Percentiles rank a stretch among this genome's conserved stretches.
These are phyloP conservation scores for Hemicordylus capensis DNA, from an alignment of 2,113 vertebrate species.

Conservation along the genomic window DNA sequence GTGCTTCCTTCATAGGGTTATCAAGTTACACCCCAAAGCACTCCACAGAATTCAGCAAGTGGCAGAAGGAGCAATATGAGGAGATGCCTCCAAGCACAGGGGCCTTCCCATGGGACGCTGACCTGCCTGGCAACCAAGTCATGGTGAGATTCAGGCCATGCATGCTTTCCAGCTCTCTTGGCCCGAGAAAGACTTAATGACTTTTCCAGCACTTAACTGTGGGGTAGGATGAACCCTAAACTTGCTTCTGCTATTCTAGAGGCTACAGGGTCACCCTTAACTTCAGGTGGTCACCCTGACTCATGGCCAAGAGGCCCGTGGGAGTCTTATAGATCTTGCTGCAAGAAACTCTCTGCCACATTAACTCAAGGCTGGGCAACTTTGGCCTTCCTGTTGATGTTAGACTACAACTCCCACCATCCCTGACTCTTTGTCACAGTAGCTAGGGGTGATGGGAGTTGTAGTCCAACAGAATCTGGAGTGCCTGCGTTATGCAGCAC, in stretches of 20 bases:
- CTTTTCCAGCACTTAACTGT: background rate
- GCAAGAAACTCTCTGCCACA: background rate
- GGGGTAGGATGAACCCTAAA: background rate
- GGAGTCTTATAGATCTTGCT: background rate
- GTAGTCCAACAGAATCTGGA: too few relatives aligned
- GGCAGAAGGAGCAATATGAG: constrained; percentile 88
- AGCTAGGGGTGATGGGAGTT: too few relatives aligned
- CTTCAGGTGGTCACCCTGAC: background rate
- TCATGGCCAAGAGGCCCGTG: too few relatives aligned
- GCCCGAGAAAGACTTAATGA: too few relatives aligned
- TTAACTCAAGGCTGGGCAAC: too few relatives aligned
- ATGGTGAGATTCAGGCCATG: constrained; percentile 82
- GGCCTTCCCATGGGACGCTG: constrained; percentile 51
- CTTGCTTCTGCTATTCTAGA: background rate
- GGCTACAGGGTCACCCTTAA: too few relatives aligned
- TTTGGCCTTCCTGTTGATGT: too few relatives aligned
- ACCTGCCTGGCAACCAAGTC: constrained; percentile 72
- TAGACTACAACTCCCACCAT: too few relatives aligned
- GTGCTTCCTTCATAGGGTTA: constrained; percentile 78
- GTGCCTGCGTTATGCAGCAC: too few relatives aligned
- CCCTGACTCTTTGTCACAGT: too few relatives aligned
- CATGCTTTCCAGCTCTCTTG: rapidly evolving
- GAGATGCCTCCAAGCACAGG: constrained; percentile 60
- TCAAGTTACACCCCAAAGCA: constrained; percentile 93
- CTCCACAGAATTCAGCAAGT: constrained; percentile 85